Percentiles rank a stretch among this genome's conserved stretches.
Evolutionary conservation across 2,113 vertebrate genomes (phyloP).

Genomic region (Alethe diademata): DNA sequence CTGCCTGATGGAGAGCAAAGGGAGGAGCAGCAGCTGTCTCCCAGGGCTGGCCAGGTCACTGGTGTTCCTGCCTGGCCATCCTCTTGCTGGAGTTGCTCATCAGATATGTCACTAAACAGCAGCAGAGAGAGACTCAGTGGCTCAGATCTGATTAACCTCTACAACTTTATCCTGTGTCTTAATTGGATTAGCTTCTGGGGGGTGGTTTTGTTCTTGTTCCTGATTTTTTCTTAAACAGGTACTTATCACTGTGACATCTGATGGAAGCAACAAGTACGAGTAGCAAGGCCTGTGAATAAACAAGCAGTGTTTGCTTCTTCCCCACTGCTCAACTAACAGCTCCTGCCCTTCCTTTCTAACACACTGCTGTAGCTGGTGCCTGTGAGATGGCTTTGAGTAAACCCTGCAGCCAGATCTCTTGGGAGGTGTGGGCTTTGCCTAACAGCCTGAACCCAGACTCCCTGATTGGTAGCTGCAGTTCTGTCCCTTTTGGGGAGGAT

Average conservation of each 20-base stretch:
- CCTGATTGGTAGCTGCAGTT: not conserved
- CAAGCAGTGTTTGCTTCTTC: not conserved
- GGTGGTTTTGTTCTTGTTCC: not conserved
- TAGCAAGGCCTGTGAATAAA: not conserved
- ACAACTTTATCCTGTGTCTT: constrained; percentile 25
- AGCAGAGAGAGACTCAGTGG: not conserved
- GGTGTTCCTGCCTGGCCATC: not conserved
- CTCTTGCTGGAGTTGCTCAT: not conserved
- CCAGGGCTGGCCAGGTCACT: not conserved
- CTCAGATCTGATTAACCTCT: constrained; percentile 56
- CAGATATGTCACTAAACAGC: constrained; percentile 19
- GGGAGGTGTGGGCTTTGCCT: not conserved
- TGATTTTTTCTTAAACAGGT: not conserved
- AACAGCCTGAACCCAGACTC: not conserved
- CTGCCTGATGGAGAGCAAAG: not conserved
- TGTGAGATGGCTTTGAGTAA: not conserved
- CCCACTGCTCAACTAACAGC: not conserved
- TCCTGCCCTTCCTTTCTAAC: not conserved
- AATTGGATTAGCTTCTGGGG: constrained; percentile 39
- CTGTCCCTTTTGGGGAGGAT: not conserved
- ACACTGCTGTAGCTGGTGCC: not conserved
- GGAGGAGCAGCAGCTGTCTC: not conserved
- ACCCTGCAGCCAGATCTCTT: not conserved
- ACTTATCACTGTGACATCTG: not conserved
- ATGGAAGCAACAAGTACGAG: not conserved